Evolutionary conservation across 2,888 invertebrate species (phyloP).

Genomic region (Lithophane semibrunnea): DNA sequence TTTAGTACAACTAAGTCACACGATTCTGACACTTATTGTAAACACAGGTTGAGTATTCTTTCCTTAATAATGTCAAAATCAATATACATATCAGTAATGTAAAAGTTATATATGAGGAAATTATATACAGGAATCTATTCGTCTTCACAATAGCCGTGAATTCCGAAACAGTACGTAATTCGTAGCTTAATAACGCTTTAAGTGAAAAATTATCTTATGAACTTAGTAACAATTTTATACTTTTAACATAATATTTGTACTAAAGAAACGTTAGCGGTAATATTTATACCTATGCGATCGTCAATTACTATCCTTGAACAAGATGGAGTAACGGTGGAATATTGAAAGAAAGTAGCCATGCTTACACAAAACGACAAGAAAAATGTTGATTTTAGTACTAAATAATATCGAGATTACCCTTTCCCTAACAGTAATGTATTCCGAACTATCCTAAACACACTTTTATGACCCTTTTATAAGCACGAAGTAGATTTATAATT

Average conservation of each 20-base stretch:
- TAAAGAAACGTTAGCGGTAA: conserved; percentile 80
- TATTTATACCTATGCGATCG: conserved; percentile 80
- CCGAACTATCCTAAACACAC: conserved; percentile 28
- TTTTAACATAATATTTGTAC: conserved; percentile 84
- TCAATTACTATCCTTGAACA: conserved; percentile 86
- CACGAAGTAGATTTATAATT: conserved; percentile 56
- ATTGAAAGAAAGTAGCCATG: conserved; percentile 60
- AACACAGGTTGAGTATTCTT: conserved; percentile 30
- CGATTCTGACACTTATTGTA: conserved; percentile 45
- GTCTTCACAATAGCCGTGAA: conserved; percentile 66
- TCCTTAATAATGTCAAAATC: conserved; percentile 32
- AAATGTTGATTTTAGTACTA: conserved; percentile 40
- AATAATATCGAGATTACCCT: conserved; percentile 27
- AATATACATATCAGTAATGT: conserved; percentile 56
- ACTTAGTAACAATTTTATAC: conserved; percentile 85
- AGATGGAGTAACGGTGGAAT: conserved; percentile 69
- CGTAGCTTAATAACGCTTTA: conserved; percentile 89
- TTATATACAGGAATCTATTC: conserved; percentile 59
- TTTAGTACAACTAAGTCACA: conserved; percentile 56
- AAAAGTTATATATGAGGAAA: conserved; percentile 41
- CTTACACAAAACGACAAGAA: conserved; percentile 45
- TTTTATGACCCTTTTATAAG: conserved; percentile 35
- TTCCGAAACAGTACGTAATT: conserved; percentile 70
- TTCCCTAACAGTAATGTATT: conserved; percentile 11
- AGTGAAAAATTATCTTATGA: conserved; percentile 89